Evolutionary conservation across 37 sponge, comb jelly and placozoan genomes (phyloP).

Genomic region (Halisarca cf. caerulea): DNA sequence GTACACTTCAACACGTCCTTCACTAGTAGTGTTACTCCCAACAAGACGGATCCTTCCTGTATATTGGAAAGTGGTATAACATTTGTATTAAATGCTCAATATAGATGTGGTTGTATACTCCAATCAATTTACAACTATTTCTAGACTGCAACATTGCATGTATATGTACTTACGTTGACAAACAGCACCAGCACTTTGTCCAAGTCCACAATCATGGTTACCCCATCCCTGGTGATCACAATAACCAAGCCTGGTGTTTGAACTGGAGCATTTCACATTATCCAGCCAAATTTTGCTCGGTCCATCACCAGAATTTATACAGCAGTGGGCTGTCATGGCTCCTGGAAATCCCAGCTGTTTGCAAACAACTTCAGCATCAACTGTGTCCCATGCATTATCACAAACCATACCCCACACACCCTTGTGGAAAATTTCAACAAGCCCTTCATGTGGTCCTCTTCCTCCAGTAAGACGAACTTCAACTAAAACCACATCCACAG

Average conservation of each 20-base stretch:
- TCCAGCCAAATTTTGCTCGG: constrained; percentile 31
- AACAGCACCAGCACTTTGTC: constrained; percentile 43
- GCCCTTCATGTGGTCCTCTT: constrained; percentile 12
- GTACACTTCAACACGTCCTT: constrained; percentile 25
- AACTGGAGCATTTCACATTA: constrained; percentile 28
- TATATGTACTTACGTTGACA: constrained; percentile 3
- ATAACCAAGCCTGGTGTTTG: neutral
- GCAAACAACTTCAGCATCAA: constrained; percentile 46
- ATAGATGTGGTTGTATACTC: no score
- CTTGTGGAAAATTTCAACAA: constrained; percentile 37
- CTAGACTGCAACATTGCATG: no score
- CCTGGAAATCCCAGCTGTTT: constrained; percentile 36
- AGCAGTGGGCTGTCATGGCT: neutral
- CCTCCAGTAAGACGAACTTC: constrained; percentile 20
- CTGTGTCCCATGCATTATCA: constrained; percentile 21
- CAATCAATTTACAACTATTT: no score
- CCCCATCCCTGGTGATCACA: neutral
- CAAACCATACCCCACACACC: constrained; percentile 47
- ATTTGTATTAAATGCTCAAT: no score
- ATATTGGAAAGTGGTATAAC: no score
- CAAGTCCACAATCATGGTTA: constrained; percentile 29
- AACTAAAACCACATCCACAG: no score
- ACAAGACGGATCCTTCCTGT: neutral
- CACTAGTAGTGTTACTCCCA: neutral
- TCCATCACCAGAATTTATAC: neutral